Evolutionary conservation across 2,797 vertebrate genomes (phyloP).

Genomic region (Hirundo rustica): DNA sequence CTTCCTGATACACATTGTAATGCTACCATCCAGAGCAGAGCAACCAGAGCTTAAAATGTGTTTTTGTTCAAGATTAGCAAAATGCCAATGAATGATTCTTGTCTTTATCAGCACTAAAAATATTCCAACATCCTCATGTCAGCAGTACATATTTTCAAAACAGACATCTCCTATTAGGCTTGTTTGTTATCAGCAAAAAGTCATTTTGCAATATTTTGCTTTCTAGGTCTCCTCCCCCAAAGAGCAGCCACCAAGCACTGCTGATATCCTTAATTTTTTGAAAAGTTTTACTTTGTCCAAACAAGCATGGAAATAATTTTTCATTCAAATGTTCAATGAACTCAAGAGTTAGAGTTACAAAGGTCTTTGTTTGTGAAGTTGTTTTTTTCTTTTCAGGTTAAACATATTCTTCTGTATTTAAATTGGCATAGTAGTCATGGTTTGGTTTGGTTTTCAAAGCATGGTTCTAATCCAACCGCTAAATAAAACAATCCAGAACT

Average conservation of each 20-base stretch:
- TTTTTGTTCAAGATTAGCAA: constrained; percentile 17
- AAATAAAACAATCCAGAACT: neutral
- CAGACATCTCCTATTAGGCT: constrained; percentile 8
- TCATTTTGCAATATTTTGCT: neutral
- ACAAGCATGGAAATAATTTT: neutral
- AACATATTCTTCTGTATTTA: neutral
- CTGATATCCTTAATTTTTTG: neutral
- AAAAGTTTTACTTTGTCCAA: neutral
- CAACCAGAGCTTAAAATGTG: neutral
- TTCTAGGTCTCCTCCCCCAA: neutral
- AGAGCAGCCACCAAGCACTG: neutral
- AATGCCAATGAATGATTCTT: neutral
- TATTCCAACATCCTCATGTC: constrained; percentile 27
- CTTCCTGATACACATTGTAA: neutral
- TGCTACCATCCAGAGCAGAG: neutral
- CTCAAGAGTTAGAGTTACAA: neutral
- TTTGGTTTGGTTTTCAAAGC: neutral
- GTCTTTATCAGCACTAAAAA: constrained; percentile 44
- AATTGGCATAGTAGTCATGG: neutral
- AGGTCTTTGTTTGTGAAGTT: neutral
- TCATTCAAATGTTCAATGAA: neutral
- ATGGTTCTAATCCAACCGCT: neutral
- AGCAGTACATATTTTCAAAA: constrained; percentile 53
- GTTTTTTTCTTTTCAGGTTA: neutral
- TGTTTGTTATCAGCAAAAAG: constrained; percentile 22